These are phyloP conservation scores for Agrochola circellaris DNA, from an alignment of 2,888 invertebrate species.

Conservation along the genomic window DNA sequence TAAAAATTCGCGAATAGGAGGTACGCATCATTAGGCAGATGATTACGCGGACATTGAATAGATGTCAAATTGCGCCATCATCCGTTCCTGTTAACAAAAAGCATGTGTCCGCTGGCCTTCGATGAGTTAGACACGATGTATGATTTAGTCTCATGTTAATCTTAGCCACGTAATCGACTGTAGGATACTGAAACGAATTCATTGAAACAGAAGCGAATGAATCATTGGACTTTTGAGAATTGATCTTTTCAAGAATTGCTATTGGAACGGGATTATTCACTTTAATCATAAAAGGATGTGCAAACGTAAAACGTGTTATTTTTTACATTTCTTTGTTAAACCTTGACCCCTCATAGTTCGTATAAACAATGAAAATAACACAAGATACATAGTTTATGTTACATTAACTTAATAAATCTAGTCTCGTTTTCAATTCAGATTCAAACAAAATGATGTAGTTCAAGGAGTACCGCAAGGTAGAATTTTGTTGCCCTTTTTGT, in stretches of 20 bases:
- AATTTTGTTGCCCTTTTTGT: conserved; percentile 35
- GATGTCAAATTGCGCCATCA: conserved; percentile 76
- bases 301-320: conserved; percentile 7
- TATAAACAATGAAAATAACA: conserved; percentile 20
- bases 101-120: conserved; percentile 82
- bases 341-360: conserved; percentile 50
- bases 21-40: conserved; percentile 74
- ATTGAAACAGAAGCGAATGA: conserved; percentile 53
- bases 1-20: conserved; percentile 57
- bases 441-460: conserved; percentile 8
- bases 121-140: conserved; percentile 68
- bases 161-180: conserved; percentile 54
- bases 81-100: conserved; percentile 81
- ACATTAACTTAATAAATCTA: conserved; percentile 2
- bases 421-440: conserved; percentile 8
- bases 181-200: conserved; percentile 42
- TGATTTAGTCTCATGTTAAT: conserved; percentile 63
- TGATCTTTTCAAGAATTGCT: conserved; percentile 34
- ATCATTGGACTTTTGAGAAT: conserved; percentile 43
- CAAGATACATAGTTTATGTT: conserved; percentile 30
- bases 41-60: conserved; percentile 75
- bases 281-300: conserved; percentile 25
- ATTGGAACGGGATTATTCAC: conserved; percentile 20
- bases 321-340: conserved; percentile 21
- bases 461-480: conserved; percentile 52